Evolutionary conservation across 2,888 invertebrate species (phyloP).

Genomic region (Caenorhabditis sp.): DNA sequence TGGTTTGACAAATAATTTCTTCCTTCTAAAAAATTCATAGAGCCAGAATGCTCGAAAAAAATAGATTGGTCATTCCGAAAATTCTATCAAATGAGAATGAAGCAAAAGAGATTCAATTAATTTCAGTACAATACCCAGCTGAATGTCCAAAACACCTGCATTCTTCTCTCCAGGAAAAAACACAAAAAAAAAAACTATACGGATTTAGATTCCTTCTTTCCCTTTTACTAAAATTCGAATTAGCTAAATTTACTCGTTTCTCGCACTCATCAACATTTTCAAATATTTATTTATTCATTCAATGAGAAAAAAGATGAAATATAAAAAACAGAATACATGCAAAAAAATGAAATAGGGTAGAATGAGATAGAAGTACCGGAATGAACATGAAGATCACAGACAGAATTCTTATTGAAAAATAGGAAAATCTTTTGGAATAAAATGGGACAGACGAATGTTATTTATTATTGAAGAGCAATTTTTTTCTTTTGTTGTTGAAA

Average conservation of each 20-base stretch:
- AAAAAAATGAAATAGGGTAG: slow-evolving; percentile 2
- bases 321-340: not conserved
- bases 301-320: not conserved
- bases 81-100: slow-evolving; percentile 12
- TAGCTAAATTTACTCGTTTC: not conserved
- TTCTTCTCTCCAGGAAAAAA: too few species aligned
- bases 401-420: slow-evolving; percentile 5
- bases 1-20: slow-evolving; percentile 19
- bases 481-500: slow-evolving; percentile 37
- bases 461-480: slow-evolving; percentile 42
- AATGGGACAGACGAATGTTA: slow-evolving; percentile 9
- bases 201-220: too few species aligned
- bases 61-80: not conserved
- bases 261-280: not conserved
- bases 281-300: not conserved
- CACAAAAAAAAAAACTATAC: too few species aligned
- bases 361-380: slow-evolving; percentile 24
- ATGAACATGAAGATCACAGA: slow-evolving; percentile 17
- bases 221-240: not conserved
- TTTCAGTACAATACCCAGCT: too few species aligned
- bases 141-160: too few species aligned
- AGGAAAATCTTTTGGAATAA: not conserved
- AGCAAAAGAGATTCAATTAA: not conserved
- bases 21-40: slow-evolving; percentile 32
- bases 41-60: slow-evolving; percentile 23